Evolutionary conservation across 2,888 invertebrate genomes (phyloP), one percentile per base, ranked within the genome.

Genomic region (Cosmorhoe ocellata): DNA sequence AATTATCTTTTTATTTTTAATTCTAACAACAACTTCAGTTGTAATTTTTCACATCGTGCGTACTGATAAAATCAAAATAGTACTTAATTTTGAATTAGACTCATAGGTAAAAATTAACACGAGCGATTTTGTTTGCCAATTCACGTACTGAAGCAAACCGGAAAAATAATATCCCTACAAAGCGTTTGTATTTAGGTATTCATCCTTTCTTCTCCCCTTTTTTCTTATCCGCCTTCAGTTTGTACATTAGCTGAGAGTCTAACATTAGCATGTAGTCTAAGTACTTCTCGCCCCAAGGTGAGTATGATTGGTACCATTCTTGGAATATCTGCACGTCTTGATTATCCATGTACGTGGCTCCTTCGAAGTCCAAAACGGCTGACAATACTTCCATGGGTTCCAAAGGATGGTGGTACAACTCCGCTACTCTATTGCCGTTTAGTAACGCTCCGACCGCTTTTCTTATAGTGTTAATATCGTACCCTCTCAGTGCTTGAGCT

Each of bases 401-500:
- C 7, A 94, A 67, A 0, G 93, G 93, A 14, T 82, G 86, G 47
- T 84, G 82, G 39, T 82, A 82, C 9, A 94, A 69, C 10, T 86
- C 76, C n/a, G 92, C 81, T 12, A 92, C 76, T 33, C 94, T 79
- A 1, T 77, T 73, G 0, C 92, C 77, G 18, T 72, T 73, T 53
- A 94, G 51, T 2, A 93, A 69, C 9, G 64, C 72, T 7, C 85
- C 69, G 0, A 93, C 67, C 0, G 83, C 83, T 36, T 83, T 71
- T 57, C 64, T 84, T 13, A 93, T 86, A 3, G 83, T 73, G 8
- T 89, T 76, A 12, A 93, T 70, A 10, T 92, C 91, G 63, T 91
- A 92, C 0, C 92, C 92, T 39, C 84, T 67, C 5, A 93, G 79
- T 24, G 88, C 71, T 64, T 88, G 92, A 0, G 93, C 91, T 28